Conservation (phyloP, 2,888 invertebrate genomes). For the Lobophora halterata region DNA sequence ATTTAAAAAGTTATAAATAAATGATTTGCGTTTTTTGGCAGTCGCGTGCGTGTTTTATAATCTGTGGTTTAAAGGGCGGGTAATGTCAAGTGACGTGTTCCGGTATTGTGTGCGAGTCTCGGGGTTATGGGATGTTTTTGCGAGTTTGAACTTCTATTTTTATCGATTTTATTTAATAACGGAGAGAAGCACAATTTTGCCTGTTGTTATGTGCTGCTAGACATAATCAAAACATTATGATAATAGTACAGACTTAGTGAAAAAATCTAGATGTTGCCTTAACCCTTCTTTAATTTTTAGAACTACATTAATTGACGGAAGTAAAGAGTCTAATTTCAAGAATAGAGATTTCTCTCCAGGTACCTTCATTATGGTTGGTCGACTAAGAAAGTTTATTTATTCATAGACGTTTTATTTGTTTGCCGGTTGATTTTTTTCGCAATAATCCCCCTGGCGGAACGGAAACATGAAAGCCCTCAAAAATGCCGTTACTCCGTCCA, state of each 20-base stretch:
- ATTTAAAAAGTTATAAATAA: conserved; percentile 66
- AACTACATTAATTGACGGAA: too few relatives aligned
- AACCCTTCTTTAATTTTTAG: too few relatives aligned
- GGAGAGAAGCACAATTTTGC: too few relatives aligned
- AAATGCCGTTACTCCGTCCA: conserved; percentile 38
- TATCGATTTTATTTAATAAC: too few relatives aligned
- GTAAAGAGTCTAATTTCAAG: too few relatives aligned
- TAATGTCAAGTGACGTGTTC: conserved; percentile 63
- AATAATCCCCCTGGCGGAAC: conserved; percentile 21
- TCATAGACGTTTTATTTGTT: conserved; percentile 8
- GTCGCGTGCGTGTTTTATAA: conserved; percentile 59
- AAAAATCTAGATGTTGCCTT: too few relatives aligned
- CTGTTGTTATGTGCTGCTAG: too few relatives aligned
- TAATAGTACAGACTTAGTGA: too few relatives aligned
- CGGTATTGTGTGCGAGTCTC: conserved; percentile 59
- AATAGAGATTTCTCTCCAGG: too few relatives aligned
- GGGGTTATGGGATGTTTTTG: conserved; percentile 26
- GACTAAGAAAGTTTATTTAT: conserved; percentile 5
- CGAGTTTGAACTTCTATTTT: too few relatives aligned
- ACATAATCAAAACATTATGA: too few relatives aligned
- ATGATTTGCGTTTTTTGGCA: conserved; percentile 64
- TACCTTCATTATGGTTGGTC: conserved; percentile 8
- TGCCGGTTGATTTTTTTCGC: conserved; percentile 22
- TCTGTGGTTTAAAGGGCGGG: conserved; percentile 38
- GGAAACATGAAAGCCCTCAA: conserved; percentile 39